Percentiles rank a stretch among this genome's conserved stretches.
Conservation (phyloP, 2,888 invertebrate species). For the Dermolepida albohirtum region DNA sequence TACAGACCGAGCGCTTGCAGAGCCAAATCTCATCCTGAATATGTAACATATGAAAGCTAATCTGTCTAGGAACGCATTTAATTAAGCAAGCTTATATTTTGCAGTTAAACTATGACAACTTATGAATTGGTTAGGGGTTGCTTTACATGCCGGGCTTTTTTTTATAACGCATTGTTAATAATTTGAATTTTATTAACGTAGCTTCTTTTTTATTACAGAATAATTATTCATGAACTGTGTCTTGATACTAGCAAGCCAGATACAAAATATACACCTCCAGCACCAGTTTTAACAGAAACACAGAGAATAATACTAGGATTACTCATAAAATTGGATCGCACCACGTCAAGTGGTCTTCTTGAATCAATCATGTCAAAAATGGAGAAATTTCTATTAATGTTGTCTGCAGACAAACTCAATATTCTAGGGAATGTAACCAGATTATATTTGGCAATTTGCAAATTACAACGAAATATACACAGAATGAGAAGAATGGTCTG, state of each 20-base stretch:
- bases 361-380: constrained; percentile 51
- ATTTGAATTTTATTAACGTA: not conserved
- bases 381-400: constrained; percentile 51
- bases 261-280: constrained; percentile 62
- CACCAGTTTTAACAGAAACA: constrained; percentile 64
- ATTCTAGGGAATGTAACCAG: constrained; percentile 50
- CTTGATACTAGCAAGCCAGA: constrained; percentile 57
- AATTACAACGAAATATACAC: constrained; percentile 60
- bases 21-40: too few species aligned
- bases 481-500: constrained; percentile 64
- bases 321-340: constrained; percentile 59
- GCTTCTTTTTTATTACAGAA: constrained; percentile 49
- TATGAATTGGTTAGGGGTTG: too few species aligned
- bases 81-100: too few species aligned
- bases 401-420: not conserved
- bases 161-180: not conserved
- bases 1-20: too few species aligned
- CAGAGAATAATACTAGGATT: constrained; percentile 64
- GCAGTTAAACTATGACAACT: too few species aligned
- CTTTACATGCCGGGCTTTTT: too few species aligned
- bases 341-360: constrained; percentile 51
- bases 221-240: constrained; percentile 53
- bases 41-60: too few species aligned
- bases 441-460: constrained; percentile 57
- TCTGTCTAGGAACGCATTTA: too few species aligned